Percentiles rank a stretch among this genome's conserved stretches.
These are phyloP conservation scores for Palythoa grandiflora DNA, from an alignment of 92 coral and sea anemone genomes.

Conservation along the genomic window DNA sequence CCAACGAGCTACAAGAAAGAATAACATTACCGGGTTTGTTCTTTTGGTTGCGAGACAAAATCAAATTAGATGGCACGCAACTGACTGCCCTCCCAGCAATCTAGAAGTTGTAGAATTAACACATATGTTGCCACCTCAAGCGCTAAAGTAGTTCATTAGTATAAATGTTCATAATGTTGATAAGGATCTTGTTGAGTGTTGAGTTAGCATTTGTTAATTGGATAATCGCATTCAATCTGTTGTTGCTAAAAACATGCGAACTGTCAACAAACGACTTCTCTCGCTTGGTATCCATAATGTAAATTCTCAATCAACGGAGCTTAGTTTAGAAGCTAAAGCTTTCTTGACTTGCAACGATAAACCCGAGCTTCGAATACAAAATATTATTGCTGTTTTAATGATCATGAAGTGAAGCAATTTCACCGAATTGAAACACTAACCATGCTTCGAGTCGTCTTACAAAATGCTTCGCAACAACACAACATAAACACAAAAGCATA, in stretches of 20 bases:
- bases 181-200: constrained; percentile 51
- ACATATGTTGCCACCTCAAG: constrained; percentile 44
- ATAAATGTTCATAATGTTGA: constrained; percentile 46
- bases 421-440: background rate
- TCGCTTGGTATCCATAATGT: background rate
- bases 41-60: background rate
- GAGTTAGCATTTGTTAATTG: constrained; percentile 45
- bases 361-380: background rate
- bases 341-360: background rate
- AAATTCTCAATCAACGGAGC: constrained; percentile 17
- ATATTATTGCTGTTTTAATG: background rate
- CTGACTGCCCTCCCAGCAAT: constrained; percentile 10
- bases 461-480: background rate
- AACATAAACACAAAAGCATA: background rate
- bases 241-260: constrained; percentile 5
- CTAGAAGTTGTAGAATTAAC: constrained; percentile 40
- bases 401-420: no score
- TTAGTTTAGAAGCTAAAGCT: constrained; percentile 6
- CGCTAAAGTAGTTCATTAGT: constrained; percentile 33
- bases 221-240: constrained; percentile 30
- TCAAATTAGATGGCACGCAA: background rate
- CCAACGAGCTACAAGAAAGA: no score
- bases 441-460: background rate
- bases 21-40: background rate
- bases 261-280: constrained; percentile 26